Base-by-base conservation (phyloP, 2,113 vertebrate species). In the Epinephelus moara region DNA sequence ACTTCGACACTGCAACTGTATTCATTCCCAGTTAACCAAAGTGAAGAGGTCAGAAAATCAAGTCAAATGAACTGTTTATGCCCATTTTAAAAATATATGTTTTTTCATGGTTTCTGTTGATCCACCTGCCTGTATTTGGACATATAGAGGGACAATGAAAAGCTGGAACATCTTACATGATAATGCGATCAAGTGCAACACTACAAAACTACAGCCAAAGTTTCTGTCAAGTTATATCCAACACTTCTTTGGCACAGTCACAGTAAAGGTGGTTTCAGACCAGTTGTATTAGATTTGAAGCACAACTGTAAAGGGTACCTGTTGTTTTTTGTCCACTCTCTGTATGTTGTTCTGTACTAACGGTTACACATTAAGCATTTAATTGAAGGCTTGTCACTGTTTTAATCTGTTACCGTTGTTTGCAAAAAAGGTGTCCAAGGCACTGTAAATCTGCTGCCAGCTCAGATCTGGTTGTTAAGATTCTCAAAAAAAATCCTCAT, bases 11-110 rank as follows among this genome's bases (percentile, higher is more conserved):
- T 80, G 53, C 57, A 70, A 6, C 52, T 70, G 59, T 33, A 53
- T 63, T 47, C 7, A 27, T 81, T 71, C 40, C 40, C 19, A 60
- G 12, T 27, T 17, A 49, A 71, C 72, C 80, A 82, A 82, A 80
- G 70, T 50, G 14, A 79, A 74, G 21, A 63, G 15, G 27, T 15
- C 8, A 52, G 9, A 56, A 66, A 72, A 45, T 62, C 49, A 9
- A 27, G 47, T 74, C 49, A 10, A 23, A 75, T 59, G 1, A n/a
- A 37, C 27, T 75, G 45, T 81, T 68, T 18, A 40, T 40, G 4
- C 17, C 45, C 7, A 42, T 42, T 42, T 15, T 45, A 55, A 50
- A 17, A 4, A 42, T 23, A 37, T 12, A 3, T 3, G 4, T 77
- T 47, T 27, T 57, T 17, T 55, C 37, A 66, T 42, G 18, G 50